Evolutionary conservation across 2,113 vertebrate species (phyloP).

Genomic region (Gnathonemus longibarbis): DNA sequence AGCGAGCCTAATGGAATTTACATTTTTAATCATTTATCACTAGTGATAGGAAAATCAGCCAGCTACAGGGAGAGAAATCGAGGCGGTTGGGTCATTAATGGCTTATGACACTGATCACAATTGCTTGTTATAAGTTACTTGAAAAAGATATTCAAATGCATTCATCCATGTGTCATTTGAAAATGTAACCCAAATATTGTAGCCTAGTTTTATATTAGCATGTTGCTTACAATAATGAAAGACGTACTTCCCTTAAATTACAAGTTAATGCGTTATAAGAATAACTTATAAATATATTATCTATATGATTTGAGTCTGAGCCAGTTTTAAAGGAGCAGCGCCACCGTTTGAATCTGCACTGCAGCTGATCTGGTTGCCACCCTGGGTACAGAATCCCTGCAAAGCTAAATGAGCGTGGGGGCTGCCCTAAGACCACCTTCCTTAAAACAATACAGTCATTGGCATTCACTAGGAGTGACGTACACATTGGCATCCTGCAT

Average conservation of each 20-base stretch:
- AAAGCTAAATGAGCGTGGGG: background rate
- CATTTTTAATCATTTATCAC: background rate
- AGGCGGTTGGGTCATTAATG: background rate
- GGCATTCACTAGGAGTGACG: conserved; percentile 2
- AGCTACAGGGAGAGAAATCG: background rate
- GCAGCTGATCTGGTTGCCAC: background rate
- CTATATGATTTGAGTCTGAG: background rate
- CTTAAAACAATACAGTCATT: background rate
- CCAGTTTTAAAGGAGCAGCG: background rate
- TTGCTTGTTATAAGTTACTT: background rate
- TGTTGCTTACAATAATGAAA: background rate
- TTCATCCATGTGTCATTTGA: background rate
- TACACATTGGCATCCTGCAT: conserved; percentile 3
- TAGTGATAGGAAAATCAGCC: background rate
- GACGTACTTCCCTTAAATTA: background rate
- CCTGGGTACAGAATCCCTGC: background rate
- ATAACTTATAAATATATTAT: background rate
- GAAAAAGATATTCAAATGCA: background rate
- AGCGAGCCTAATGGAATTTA: background rate
- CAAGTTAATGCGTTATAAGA: background rate
- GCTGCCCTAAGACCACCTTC: background rate
- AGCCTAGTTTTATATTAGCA: background rate
- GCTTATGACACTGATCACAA: background rate
- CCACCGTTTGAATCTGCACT: background rate
- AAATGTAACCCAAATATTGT: background rate